Evolutionary conservation across 1,140 invertebrate genomes (phyloP).

Genomic region (Brachionus koreanus): DNA sequence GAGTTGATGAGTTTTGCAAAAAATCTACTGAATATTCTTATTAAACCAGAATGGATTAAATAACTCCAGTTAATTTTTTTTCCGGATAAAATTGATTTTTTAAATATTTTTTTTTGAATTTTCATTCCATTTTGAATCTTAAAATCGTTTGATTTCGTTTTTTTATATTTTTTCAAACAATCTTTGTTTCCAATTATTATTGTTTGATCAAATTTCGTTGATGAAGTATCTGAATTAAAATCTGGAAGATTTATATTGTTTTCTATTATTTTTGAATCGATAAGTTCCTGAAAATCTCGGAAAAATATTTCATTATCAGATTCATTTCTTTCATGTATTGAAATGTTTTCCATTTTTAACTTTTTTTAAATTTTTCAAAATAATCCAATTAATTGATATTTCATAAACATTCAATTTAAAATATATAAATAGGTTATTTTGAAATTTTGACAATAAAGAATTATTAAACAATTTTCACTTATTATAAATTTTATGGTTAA

Average conservation of each 20-base stretch:
- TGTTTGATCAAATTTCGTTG: neutral
- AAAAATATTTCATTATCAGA: neutral
- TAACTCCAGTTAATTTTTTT: neutral
- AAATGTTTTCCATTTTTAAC: neutral
- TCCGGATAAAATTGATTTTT: neutral
- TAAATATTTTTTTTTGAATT: neutral
- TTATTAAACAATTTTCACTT: no score
- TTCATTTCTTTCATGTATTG: neutral
- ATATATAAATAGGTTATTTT: no score
- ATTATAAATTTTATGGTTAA: no score
- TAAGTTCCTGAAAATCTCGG: neutral
- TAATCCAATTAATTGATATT: no score
- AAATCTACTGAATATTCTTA: neutral
- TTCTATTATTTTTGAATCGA: neutral
- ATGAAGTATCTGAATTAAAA: neutral
- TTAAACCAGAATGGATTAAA: neutral
- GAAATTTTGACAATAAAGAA: no score
- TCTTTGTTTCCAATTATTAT: neutral
- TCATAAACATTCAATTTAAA: no score
- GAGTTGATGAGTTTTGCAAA: neutral
- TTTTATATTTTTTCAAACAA: neutral
- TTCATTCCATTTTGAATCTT: neutral
- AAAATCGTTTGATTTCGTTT: neutral
- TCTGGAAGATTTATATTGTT: neutral
- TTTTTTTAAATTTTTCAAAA: no score